Evolutionary conservation across 2,797 vertebrate species (phyloP).

Genomic region (Chloroceryle inda): DNA sequence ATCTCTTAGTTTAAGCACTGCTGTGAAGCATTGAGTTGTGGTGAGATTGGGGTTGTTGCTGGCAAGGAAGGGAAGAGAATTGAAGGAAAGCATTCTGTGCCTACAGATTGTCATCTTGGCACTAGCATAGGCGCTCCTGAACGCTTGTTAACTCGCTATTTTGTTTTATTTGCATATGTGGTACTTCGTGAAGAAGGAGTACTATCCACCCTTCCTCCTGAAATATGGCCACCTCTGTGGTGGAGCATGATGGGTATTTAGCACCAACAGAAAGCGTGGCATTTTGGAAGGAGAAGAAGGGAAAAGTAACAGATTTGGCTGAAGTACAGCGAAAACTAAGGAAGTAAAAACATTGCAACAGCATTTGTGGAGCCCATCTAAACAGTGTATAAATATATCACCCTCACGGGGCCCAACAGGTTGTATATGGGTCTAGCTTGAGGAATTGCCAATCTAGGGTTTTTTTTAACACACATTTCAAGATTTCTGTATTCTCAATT

Average conservation of each 20-base stretch:
- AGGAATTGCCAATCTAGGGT: not conserved
- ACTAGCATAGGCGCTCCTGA: not conserved
- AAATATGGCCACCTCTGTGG: not conserved
- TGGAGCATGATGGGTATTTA: not conserved
- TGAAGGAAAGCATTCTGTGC: not conserved
- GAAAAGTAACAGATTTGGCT: not conserved
- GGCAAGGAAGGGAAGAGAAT: not conserved
- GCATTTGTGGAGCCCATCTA: not conserved
- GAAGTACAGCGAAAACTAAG: not conserved
- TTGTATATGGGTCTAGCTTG: not conserved
- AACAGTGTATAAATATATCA: accelerated
- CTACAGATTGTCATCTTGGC: not conserved
- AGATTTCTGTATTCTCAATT: not conserved
- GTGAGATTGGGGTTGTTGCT: not conserved
- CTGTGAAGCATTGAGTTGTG: not conserved
- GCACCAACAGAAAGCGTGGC: not conserved
- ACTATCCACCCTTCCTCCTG: not conserved
- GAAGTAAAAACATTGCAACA: not conserved
- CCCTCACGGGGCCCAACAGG: accelerated
- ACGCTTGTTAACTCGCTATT: not conserved
- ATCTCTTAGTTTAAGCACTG: not conserved
- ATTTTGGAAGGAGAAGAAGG: not conserved
- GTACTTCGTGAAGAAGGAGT: not conserved
- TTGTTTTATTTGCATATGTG: slow-evolving; percentile 1
- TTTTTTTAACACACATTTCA: not conserved